Evolutionary conservation across 2,113 vertebrate genomes (phyloP), one percentile per base, ranked within the genome.

Genomic region (Seriola dumerili): DNA sequence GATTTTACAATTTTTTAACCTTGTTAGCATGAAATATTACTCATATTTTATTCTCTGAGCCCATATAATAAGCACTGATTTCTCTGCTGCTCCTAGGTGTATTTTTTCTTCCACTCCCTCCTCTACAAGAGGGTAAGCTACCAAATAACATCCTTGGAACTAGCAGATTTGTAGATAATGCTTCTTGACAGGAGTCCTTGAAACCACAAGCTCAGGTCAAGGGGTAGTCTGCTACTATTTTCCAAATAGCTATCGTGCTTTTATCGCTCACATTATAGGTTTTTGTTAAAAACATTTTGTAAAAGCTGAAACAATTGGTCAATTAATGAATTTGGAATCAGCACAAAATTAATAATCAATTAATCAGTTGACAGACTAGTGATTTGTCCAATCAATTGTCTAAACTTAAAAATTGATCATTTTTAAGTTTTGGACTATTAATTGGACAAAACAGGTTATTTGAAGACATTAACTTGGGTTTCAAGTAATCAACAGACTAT

Each of bases 101-200:
- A 10, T 42, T 42, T 44, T n/a, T 54, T 54, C 3, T 64, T 0
- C 5, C 6, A 1, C 34, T n/a, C 1, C 48, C 6, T 42, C 2
- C 38, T 23, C 17, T 17, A 25, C 14, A 2, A 8, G 8, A 68
- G 36, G 36, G 19, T 23, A 12, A 66, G 23, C 3, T 29, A 32
- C 17, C 44, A 76, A 66, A 42, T 1, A 25, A 48, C 42, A 44
- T 48, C 61, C 21, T 44, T 48, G 21, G 12, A 61, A 52, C n/a
- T 9, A 63, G 62, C 23, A 74, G 16, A 44, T 50, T 19, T 44
- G 16, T 8, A 8, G 0, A 42, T 32, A 68, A 78, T 46, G 10
- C 11, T 50, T 52, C 10, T 9, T 17, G 68, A 78, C 38, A 29
- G 46, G 32, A 67, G 19, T 50, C 59, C 66, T 71, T 61, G 66